Base-by-base conservation (phyloP, 2,888 invertebrate species). In the Cheilosia urbana region DNA sequence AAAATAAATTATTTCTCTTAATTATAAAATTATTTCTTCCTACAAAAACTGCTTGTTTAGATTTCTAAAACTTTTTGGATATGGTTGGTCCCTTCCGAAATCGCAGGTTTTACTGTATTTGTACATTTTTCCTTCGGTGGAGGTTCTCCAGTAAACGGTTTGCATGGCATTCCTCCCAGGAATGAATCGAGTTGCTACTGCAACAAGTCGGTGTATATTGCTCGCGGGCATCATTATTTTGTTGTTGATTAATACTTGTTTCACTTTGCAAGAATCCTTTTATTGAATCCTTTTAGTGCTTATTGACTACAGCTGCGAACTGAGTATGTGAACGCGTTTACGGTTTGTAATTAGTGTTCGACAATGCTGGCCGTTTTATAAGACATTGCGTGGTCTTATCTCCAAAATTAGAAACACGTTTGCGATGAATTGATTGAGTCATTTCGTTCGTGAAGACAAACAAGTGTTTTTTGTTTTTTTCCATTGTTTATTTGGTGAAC, bases 151-250 rank as follows among this genome's bases (percentile, higher is more conserved):
- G 40, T 75, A 81, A 6, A 81, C 37, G 0, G 80, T 81, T 57
- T 81, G 80, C 19, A 81, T 11, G 3, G 68, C 75, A 66, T 81
- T 81, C 34, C 80, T 55, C 62, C 68, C 68, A 7, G 80, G 75
- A 30, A 81, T 53, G 15, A 75, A 81, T 5, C 80, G 80, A 27
- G 62, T 75, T n/a, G 68, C 73, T 24, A 69, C 68, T 21, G 75
- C 80, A 49, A 75, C 11, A 6, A 81, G 63, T 21, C 57, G 42
- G 47, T 80, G 60, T 11, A 78, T 13, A 57, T 63, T 21, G 34
- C 5, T 15, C 1, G 27, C 7, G 1, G 63, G 19, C 78, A 78
- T 78, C 17, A 24, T 58, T 53, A 2, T n/a, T n/a, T n/a, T n/a
- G 11, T 55, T 21, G 7, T 13, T 63, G 34, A 6, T 57, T 49